These are phyloP conservation scores for Heliconius nattereri DNA, from an alignment of 1,140 invertebrate genomes.

Conservation along the genomic window DNA sequence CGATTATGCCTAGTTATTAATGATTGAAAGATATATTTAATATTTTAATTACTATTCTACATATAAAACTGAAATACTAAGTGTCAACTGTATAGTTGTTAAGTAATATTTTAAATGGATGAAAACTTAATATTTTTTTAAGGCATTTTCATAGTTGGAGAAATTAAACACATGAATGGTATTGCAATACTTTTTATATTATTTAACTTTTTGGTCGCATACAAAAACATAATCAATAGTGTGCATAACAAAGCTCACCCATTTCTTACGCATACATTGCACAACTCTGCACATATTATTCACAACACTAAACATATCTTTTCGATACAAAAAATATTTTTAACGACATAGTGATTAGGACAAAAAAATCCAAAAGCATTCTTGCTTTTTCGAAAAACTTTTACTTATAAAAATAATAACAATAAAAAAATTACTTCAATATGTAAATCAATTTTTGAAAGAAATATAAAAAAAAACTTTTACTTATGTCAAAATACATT, in stretches of 20 bases:
- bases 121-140: neutral
- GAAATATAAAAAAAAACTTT: neutral
- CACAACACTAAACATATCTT: constrained; percentile 40
- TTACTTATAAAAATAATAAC: constrained; percentile 7
- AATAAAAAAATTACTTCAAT: neutral
- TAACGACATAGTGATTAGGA: neutral
- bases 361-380: constrained; percentile 1
- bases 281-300: constrained; percentile 32
- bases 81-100: neutral
- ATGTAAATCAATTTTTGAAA: neutral
- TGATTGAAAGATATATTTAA: neutral
- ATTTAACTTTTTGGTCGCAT: constrained; percentile 54
- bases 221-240: constrained; percentile 51
- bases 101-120: neutral
- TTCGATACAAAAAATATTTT: constrained; percentile 20
- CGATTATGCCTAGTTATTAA: neutral
- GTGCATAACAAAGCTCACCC: constrained; percentile 58
- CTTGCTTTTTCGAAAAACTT: neutral
- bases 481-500: neutral
- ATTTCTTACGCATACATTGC: constrained; percentile 19
- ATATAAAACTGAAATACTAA: neutral
- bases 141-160: neutral
- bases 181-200: constrained; percentile 46
- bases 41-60: neutral
- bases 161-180: constrained; percentile 30